A percentile compares a stretch with the other conserved stretches of the same genome.
Conservation (phyloP, 2,888 invertebrate species). For the Craniophora ligustri region DNA sequence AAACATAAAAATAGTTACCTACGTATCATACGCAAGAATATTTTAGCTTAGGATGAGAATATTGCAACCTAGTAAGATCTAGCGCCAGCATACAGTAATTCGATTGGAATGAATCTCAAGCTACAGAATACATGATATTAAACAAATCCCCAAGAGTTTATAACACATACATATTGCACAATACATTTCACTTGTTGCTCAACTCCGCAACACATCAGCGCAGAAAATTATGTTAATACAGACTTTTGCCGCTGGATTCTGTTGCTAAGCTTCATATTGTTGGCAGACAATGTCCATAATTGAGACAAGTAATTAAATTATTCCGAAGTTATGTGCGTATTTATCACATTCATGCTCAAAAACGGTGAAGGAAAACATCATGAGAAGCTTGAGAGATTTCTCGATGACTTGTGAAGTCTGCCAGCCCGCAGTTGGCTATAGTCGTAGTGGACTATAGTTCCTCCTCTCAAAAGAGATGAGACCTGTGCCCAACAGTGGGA, state of each 20-base stretch:
- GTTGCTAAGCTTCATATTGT: conserved; percentile 29
- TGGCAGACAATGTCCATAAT: too few relatives aligned
- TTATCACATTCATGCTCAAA: too few relatives aligned
- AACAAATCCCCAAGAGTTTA: conserved; percentile 41
- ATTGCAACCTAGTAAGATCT: background rate
- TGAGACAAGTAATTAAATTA: background rate
- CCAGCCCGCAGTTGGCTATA: too few relatives aligned
- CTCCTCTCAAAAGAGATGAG: too few relatives aligned
- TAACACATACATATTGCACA: conserved; percentile 38
- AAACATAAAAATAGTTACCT: too few relatives aligned
- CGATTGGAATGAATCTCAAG: conserved; percentile 26
- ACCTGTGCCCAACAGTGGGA: too few relatives aligned
- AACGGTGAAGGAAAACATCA: too few relatives aligned
- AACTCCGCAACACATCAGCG: conserved; percentile 8
- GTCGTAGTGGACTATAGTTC: too few relatives aligned
- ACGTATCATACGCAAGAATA: background rate
- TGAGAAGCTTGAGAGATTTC: too few relatives aligned
- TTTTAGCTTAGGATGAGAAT: background rate
- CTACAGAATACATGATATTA: conserved; percentile 32
- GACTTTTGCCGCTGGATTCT: conserved; percentile 5
- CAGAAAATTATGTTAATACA: conserved; percentile 49
- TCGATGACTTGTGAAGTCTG: too few relatives aligned
- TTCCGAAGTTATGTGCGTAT: too few relatives aligned
- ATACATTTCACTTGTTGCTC: conserved; percentile 50
- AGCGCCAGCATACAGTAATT: conserved; percentile 5